Base-by-base conservation (phyloP, 2,113 vertebrate genomes). In the Anas platyrhynchos region DNA sequence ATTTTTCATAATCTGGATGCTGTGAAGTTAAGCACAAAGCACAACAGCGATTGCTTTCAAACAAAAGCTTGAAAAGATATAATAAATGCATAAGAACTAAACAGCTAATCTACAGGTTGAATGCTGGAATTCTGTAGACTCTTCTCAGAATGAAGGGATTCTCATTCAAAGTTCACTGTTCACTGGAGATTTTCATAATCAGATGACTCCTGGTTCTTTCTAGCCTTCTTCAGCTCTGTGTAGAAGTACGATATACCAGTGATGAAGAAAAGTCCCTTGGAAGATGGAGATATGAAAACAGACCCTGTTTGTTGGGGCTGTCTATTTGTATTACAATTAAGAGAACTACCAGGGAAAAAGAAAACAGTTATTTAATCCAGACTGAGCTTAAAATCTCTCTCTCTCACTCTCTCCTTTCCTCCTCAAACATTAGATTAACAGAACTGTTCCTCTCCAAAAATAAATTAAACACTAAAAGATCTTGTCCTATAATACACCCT, bases 251-350 rank as follows among this genome's bases (percentile, higher is more conserved):
- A 15, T 5, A 43, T 10, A 1, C 27, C 21, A 34, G 3, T 29
- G 23, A 43, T 8, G 5, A 79, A 20, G 29, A 68, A 52, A 58
- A 74, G 69, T 20, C 16, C 10, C 26, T 73, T 48, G 9, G 34
- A 69, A 54, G 41, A 54, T 2, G 26, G 55, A 90, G 8, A 26
- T 54, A 72, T 27, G 12, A 93, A 56, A 73, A 46, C 21, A 63
- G 18, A 29, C 52, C 25, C 6, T 62, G 8, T 52, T 92, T 91
- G 83, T 21, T 50, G 48, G 36, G 21, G 20, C 15, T 58, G 2
- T 23, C 16, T 44, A 55, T 36, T 2, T 0, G 0, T 31, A 8
- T 13, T 69, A 18, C 5, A 43, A 23, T 7, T 25, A 56, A 61
- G 34, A 73, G 4, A 55, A 3, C 4, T 73, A 13, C 0, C 38